Conservation (phyloP, 2,113 vertebrate species). For the Oceanodroma tethys region DNA sequence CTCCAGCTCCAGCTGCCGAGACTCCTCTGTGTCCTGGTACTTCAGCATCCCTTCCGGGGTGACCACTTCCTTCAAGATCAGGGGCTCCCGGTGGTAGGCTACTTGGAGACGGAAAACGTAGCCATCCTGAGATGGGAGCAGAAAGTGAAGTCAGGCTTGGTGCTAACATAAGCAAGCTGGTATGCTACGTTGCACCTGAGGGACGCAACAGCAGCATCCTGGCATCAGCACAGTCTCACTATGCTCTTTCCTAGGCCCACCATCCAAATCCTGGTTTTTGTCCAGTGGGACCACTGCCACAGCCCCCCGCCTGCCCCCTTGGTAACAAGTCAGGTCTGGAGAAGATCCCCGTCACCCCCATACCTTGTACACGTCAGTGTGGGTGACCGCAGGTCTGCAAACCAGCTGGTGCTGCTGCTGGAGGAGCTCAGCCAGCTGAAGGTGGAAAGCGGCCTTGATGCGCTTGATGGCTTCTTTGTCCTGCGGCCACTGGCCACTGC, state of each 20-base stretch:
- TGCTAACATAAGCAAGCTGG: neutral
- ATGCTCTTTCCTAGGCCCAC: neutral
- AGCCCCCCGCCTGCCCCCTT: fast-evolving
- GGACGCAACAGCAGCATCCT: neutral
- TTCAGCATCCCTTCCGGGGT: constrained; percentile 85
- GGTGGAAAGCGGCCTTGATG: constrained; percentile 90
- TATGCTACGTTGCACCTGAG: neutral
- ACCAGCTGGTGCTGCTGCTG: constrained; percentile 78
- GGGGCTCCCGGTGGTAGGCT: constrained; percentile 91
- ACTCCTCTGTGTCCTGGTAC: constrained; percentile 83
- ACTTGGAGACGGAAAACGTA: constrained; percentile 88
- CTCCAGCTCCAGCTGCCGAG: constrained; percentile 82
- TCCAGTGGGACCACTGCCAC: neutral
- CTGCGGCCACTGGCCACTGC: constrained; percentile 94
- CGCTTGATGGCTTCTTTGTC: constrained; percentile 84
- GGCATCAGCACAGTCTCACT: neutral
- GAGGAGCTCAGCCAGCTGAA: constrained; percentile 85
- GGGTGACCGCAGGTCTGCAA: constrained; percentile 75
- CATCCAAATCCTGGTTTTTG: neutral
- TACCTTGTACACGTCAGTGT: constrained; percentile 87
- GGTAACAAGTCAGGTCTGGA: neutral
- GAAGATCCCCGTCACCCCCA: fast-evolving
- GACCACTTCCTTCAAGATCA: constrained; percentile 84
- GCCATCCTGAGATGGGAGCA: constrained; percentile 78
- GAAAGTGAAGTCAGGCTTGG: neutral